Conservation (phyloP, 2,113 vertebrate genomes). For the Ochotona princeps region DNA sequence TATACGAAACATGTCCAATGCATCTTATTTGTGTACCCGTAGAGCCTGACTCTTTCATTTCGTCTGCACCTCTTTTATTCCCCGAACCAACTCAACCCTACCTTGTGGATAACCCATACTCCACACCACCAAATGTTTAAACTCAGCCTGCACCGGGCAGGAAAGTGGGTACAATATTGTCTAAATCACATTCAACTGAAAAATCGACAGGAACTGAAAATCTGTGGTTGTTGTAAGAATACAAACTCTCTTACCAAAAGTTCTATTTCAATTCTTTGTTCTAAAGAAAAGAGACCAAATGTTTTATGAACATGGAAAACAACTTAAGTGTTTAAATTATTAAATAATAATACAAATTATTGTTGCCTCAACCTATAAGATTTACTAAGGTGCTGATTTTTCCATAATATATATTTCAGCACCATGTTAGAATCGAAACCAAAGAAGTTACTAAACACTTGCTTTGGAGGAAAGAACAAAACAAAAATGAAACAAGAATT, state of each 20-base stretch:
- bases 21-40: background rate
- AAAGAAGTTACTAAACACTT: background rate
- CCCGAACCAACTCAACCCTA: background rate
- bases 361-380: background rate
- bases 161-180: background rate
- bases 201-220: slow-evolving; percentile 12
- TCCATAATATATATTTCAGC: slow-evolving; percentile 16
- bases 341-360: slow-evolving; percentile 30
- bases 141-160: background rate
- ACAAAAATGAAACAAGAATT: background rate
- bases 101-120: background rate
- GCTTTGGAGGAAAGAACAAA: background rate
- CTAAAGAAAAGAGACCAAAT: slow-evolving; percentile 7
- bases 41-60: background rate
- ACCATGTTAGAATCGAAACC: slow-evolving; percentile 35
- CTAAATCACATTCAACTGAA: slow-evolving; percentile 27
- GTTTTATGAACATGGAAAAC: slow-evolving; percentile 7
- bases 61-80: background rate
- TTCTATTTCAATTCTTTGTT: background rate
- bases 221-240: background rate
- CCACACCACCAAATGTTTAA: background rate
- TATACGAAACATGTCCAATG: background rate
- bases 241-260: background rate
- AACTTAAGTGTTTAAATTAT: background rate
- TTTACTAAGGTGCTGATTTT: slow-evolving; percentile 3